Conservation (phyloP, 1,140 invertebrate species). For the Leptestheria dahalacensis region DNA sequence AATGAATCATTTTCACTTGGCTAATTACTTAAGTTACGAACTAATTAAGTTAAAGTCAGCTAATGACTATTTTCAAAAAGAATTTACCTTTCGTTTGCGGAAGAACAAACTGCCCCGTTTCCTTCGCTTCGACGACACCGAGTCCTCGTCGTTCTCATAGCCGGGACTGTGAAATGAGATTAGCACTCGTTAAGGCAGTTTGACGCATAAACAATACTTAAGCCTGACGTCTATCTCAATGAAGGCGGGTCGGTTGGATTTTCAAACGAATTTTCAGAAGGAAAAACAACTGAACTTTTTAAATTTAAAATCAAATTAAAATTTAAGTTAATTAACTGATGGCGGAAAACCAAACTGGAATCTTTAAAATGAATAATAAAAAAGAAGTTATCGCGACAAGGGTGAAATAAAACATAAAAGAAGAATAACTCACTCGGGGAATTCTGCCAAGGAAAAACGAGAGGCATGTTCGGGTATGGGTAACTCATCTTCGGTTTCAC, state of each 20-base stretch:
- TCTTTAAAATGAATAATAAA: conserved; percentile 8
- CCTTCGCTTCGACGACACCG: conserved; percentile 62
- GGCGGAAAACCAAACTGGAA: background rate
- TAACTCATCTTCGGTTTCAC: conserved; percentile 37
- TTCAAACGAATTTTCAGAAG: no score
- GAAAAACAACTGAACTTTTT: background rate
- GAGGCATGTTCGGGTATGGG: conserved; percentile 23
- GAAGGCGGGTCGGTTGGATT: no score
- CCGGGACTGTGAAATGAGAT: conserved; percentile 27
- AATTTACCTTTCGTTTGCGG: conserved; percentile 61
- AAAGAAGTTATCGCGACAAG: conserved; percentile 6
- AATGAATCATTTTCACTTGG: no score
- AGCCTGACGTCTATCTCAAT: no score
- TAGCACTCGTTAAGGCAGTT: no score
- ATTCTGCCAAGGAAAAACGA: conserved; percentile 32
- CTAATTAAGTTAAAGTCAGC: no score
- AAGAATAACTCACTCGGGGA: conserved; percentile 38
- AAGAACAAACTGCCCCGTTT: conserved; percentile 79
- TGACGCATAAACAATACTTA: no score
- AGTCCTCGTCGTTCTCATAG: conserved; percentile 43
- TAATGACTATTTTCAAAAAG: no score
- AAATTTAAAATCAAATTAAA: conserved; percentile 9
- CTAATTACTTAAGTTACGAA: no score
- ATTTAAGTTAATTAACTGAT: background rate
- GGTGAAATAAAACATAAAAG: conserved; percentile 2